Evolutionary conservation across 2,888 invertebrate species (phyloP).

Genomic region (Antheraea assamensis): DNA sequence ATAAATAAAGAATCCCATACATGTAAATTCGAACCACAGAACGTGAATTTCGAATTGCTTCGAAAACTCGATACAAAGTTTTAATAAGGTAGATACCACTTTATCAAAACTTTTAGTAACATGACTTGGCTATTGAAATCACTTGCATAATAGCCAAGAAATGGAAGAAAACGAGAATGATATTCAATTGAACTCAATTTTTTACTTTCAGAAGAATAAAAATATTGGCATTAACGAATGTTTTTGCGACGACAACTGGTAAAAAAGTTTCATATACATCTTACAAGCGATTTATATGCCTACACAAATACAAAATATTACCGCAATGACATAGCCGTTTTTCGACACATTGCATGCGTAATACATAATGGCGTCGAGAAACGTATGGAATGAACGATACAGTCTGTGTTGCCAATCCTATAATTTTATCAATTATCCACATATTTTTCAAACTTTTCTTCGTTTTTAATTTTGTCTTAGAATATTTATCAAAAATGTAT

Average conservation of each 20-base stretch:
- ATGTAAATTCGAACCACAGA: too few relatives aligned
- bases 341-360: slow-evolving; percentile 7
- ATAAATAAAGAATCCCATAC: too few relatives aligned
- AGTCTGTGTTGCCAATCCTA: neutral
- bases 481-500: neutral
- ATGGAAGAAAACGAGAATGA: neutral
- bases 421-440: neutral
- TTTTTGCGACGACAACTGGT: neutral
- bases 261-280: neutral
- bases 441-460: neutral
- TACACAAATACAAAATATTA: neutral
- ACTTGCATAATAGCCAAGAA: too few relatives aligned
- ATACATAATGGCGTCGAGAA: slow-evolving; percentile 5
- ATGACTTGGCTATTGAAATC: too few relatives aligned
- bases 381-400: neutral
- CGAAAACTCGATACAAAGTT: too few relatives aligned
- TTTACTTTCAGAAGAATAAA: neutral
- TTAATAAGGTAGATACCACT: too few relatives aligned
- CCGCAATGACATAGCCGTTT: slow-evolving; percentile 7
- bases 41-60: too few relatives aligned
- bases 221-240: neutral
- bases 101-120: too few relatives aligned
- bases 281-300: neutral
- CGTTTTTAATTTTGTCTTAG: neutral
- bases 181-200: neutral